phyloP scores from a whole-genome alignment of 1,140 invertebrate genomes.

The Meloidogyne floridensis region DNA sequence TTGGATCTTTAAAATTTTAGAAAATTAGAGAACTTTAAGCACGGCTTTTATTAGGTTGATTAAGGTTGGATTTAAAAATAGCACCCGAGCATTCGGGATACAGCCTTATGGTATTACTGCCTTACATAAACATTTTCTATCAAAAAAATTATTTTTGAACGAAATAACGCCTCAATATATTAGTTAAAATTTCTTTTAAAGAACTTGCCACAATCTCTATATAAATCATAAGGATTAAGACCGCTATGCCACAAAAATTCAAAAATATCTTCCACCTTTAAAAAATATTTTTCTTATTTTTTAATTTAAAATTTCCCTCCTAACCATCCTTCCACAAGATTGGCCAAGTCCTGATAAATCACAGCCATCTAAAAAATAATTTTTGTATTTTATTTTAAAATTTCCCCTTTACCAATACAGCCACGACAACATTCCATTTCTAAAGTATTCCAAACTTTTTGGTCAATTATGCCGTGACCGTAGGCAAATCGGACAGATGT shows the following conservation, averaged over 20 bases:
- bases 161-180: too few relatives aligned
- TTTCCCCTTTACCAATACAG: conserved; percentile 28
- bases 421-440: conserved; percentile 60
- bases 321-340: conserved; percentile 53
- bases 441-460: conserved; percentile 62
- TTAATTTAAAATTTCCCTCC: background rate
- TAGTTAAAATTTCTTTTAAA: too few relatives aligned
- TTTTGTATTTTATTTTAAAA: background rate
- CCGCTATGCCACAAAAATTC: conserved; percentile 65
- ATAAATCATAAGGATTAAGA: conserved; percentile 60
- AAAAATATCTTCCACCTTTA: conserved; percentile 63
- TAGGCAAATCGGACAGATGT: conserved; percentile 64
- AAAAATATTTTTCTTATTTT: background rate
- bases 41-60: too few relatives aligned
- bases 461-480: conserved; percentile 64
- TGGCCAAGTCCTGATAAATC: conserved; percentile 59
- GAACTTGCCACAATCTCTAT: background rate
- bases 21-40: conserved; percentile 27
- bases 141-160: too few relatives aligned
- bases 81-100: too few relatives aligned
- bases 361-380: conserved; percentile 51
- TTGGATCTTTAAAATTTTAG: conserved; percentile 61
- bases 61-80: too few relatives aligned
- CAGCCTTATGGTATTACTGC: too few relatives aligned
- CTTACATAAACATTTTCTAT: too few relatives aligned